These are phyloP conservation scores for Amblyopsis rosae DNA, from an alignment of 2,113 vertebrate species.

Conservation along the genomic window DNA sequence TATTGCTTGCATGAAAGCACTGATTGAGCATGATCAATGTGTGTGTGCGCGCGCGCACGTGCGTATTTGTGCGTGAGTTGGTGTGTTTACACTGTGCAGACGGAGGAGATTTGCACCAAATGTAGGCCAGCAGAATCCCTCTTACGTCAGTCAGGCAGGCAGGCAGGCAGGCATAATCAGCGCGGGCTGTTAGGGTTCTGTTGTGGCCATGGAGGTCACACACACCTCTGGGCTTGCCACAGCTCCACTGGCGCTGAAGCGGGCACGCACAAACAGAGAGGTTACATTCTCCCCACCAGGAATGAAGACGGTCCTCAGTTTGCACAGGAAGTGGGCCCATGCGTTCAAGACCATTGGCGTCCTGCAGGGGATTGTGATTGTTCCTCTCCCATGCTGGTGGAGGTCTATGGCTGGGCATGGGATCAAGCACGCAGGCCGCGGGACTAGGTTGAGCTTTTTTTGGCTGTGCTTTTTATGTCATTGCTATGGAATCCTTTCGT, in stretches of 20 bases:
- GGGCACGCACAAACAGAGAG: slow-evolving; percentile 23
- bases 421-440: neutral
- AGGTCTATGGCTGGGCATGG: neutral
- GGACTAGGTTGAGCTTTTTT: neutral
- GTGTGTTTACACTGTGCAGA: slow-evolving; percentile 73
- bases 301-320: slow-evolving; percentile 86
- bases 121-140: slow-evolving; percentile 93
- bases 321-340: slow-evolving; percentile 88
- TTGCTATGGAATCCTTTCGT: no score
- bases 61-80: slow-evolving; percentile 41
- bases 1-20: neutral
- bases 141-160: slow-evolving; percentile 74
- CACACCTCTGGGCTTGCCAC: slow-evolving; percentile 58
- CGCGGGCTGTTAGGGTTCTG: slow-evolving; percentile 44
- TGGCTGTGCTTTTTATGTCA: no score
- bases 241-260: slow-evolving; percentile 50
- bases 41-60: slow-evolving; percentile 2
- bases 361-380: slow-evolving; percentile 87
- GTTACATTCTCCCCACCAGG: slow-evolving; percentile 24
- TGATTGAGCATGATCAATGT: neutral
- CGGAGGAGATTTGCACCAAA: slow-evolving; percentile 86
- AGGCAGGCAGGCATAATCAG: slow-evolving; percentile 68
- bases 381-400: slow-evolving; percentile 8
- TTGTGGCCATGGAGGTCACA: slow-evolving; percentile 12
- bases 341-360: slow-evolving; percentile 88